Percentiles rank a stretch among this genome's conserved stretches.
Conservation (phyloP, 2,113 vertebrate species). For the Laticauda laticaudata region DNA sequence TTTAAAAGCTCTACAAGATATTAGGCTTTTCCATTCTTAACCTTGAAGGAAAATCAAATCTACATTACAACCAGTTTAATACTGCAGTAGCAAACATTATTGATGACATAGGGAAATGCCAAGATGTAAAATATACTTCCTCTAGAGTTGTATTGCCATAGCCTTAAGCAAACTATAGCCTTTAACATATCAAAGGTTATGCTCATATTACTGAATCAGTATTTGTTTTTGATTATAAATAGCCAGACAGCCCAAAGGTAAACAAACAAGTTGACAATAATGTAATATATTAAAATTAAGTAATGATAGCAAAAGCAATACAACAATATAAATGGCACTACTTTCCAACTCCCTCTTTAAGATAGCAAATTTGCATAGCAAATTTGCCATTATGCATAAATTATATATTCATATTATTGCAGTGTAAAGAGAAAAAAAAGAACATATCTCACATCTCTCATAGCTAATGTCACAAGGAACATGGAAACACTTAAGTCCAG, state of each 20-base stretch:
- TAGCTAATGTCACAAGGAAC: background rate
- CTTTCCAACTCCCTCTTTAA: background rate
- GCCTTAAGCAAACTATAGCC: background rate
- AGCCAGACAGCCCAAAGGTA: background rate
- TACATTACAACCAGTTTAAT: slow-evolving; percentile 20
- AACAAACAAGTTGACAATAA: background rate
- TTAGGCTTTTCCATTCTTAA: background rate
- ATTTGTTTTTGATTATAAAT: background rate
- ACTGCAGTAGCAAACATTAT: background rate
- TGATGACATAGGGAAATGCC: background rate
- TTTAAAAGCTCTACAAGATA: background rate
- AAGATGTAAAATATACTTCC: background rate
- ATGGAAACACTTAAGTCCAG: background rate
- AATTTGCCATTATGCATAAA: background rate
- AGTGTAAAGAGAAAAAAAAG: background rate
- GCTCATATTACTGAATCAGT: background rate
- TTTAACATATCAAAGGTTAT: background rate
- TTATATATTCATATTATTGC: background rate
- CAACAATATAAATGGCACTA: background rate
- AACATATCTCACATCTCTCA: background rate
- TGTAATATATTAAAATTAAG: background rate
- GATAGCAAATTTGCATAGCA: background rate
- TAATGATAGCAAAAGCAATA: background rate
- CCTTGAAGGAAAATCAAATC: background rate
- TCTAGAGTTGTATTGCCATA: background rate